Conservation (phyloP, 2,888 invertebrate genomes). For the Drosophila putrida region DNA sequence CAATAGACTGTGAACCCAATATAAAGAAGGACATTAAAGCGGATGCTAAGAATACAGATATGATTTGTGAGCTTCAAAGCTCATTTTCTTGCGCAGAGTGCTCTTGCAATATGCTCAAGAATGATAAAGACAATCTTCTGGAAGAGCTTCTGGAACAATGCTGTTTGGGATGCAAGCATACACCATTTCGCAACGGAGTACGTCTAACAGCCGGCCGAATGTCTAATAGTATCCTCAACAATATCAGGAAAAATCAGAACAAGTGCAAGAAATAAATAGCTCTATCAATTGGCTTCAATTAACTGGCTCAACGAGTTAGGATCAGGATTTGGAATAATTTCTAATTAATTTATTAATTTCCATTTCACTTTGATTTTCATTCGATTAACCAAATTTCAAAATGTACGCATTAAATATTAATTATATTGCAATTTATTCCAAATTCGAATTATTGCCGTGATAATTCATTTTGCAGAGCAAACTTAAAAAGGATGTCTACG, state of each 20-base stretch:
- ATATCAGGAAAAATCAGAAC: slow-evolving; percentile 51
- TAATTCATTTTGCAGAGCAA: background rate
- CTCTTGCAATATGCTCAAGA: background rate
- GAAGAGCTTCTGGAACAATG: slow-evolving; percentile 12
- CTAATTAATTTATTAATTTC: slow-evolving; percentile 6
- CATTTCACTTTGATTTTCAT: slow-evolving; percentile 17
- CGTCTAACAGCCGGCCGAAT: slow-evolving; percentile 24
- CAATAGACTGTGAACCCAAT: background rate
- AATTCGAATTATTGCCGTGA: background rate
- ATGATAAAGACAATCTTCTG: background rate
- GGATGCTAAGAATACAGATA: background rate
- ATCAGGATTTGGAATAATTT: slow-evolving; percentile 10
- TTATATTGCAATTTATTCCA: background rate
- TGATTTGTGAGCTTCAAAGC: slow-evolving; percentile 2
- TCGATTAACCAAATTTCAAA: slow-evolving; percentile 23
- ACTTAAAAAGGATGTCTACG: background rate
- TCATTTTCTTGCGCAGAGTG: background rate
- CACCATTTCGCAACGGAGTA: slow-evolving; percentile 10
- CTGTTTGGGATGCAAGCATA: slow-evolving; percentile 19
- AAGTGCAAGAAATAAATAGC: slow-evolving; percentile 43
- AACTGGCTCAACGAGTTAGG: background rate
- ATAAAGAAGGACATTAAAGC: background rate
- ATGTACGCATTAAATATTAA: background rate
- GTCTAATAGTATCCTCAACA: slow-evolving; percentile 26
- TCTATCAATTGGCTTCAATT: background rate